phyloP scores from a whole-genome alignment of 2,797 vertebrate species.

The Cynopterus sphinx region DNA sequence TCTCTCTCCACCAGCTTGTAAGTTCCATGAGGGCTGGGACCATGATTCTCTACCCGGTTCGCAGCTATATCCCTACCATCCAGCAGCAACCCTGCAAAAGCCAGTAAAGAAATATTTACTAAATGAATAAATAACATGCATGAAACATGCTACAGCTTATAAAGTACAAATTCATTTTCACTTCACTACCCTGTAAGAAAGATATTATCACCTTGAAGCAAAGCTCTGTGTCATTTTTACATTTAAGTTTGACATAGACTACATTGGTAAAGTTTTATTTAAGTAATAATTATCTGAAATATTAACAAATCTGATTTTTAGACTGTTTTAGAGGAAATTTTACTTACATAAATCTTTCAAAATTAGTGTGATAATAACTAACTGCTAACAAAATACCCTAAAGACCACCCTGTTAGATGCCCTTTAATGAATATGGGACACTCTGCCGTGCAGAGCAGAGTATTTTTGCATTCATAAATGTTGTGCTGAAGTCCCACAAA shows the following conservation, averaged over 20 bases:
- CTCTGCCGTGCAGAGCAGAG: slow-evolving; percentile 54
- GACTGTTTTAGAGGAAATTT: slow-evolving; percentile 27
- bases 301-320: slow-evolving; percentile 20
- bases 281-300: slow-evolving; percentile 5
- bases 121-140: neutral
- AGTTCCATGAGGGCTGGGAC: neutral
- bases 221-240: slow-evolving; percentile 24
- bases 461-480: slow-evolving; percentile 69
- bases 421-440: slow-evolving; percentile 66
- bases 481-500: slow-evolving; percentile 61
- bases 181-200: neutral
- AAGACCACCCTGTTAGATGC: slow-evolving; percentile 4
- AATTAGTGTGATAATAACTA: slow-evolving; percentile 27
- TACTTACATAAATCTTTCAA: slow-evolving; percentile 24
- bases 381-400: slow-evolving; percentile 27
- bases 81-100: slow-evolving; percentile 10
- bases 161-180: neutral
- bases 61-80: neutral
- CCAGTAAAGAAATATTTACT: neutral
- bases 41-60: neutral
- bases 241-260: slow-evolving; percentile 35
- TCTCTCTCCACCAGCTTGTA: neutral
- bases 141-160: neutral
- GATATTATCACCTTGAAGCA: neutral
- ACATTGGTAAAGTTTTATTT: slow-evolving; percentile 31